Conservation (phyloP, 2,888 invertebrate genomes). For the Clunio marinus region DNA sequence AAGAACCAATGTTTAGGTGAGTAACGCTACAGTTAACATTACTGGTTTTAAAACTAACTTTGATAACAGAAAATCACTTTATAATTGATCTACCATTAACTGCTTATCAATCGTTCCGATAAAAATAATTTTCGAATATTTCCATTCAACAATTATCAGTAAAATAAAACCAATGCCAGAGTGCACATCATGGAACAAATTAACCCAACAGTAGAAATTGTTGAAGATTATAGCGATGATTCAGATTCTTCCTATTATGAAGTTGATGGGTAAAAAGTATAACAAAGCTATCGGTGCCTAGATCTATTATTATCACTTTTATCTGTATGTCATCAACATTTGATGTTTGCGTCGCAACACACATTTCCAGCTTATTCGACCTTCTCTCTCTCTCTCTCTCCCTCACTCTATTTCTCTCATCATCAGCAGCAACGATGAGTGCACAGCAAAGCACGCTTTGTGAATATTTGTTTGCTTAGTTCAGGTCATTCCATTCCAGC, state of each 20-base stretch:
- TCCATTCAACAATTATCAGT: background rate
- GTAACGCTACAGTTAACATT: too few species aligned
- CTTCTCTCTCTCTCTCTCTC: conserved; percentile 11
- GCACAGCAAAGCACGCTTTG: background rate
- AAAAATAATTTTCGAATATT: too few species aligned
- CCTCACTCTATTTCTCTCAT: background rate
- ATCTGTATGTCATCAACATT: background rate
- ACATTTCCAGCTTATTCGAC: background rate
- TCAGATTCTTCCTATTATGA: too few species aligned
- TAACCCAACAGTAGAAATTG: background rate
- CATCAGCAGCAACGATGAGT: background rate
- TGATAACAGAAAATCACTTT: background rate
- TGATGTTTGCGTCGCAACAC: background rate
- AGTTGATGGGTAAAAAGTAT: too few species aligned
- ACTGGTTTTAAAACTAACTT: background rate
- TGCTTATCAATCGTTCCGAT: background rate
- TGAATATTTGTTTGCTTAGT: background rate
- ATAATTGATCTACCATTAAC: background rate
- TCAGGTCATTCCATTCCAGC: background rate
- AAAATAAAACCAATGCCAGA: background rate
- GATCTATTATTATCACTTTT: background rate
- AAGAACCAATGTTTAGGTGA: conserved; percentile 28
- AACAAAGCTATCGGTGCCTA: background rate
- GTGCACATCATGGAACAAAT: background rate
- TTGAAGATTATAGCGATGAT: background rate